Percentiles rank a stretch among this genome's conserved stretches.
Conservation (phyloP, 2,113 vertebrate species). For the Stigmatopora nigra region DNA sequence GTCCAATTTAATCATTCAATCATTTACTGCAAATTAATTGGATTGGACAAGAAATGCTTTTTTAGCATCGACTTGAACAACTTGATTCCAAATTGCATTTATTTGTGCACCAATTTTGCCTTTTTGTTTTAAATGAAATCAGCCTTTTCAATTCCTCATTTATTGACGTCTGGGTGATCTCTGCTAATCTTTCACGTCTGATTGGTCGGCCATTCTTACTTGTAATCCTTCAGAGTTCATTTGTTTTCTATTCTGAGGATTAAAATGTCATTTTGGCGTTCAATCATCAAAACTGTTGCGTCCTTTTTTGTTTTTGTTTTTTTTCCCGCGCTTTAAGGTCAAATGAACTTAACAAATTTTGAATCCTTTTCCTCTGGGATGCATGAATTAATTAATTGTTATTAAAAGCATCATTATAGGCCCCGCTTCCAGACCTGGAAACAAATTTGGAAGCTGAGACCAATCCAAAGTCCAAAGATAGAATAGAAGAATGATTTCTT, state of each 20-base stretch:
- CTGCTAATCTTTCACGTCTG: background rate
- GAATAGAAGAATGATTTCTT: conserved; percentile 42
- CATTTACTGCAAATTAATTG: no score
- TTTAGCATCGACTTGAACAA: background rate
- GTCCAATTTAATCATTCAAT: no score
- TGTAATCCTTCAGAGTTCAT: background rate
- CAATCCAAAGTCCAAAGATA: conserved; percentile 5
- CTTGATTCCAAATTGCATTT: background rate
- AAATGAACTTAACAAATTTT: no score
- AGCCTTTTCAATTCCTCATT: background rate
- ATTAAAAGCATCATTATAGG: conserved; percentile 12
- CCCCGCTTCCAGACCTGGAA: background rate
- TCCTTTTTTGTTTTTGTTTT: no score
- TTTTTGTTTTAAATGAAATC: background rate
- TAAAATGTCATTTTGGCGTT: background rate
- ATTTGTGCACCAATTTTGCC: background rate
- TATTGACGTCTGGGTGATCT: background rate
- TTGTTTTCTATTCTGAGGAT: background rate
- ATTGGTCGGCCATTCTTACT: background rate
- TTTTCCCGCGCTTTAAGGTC: no score
- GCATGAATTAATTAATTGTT: no score
- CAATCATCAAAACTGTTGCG: background rate
- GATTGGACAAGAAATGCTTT: no score
- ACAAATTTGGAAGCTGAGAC: background rate
- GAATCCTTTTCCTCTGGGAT: no score